A percentile compares a stretch with the other conserved stretches of the same genome.
These are phyloP conservation scores for Drosophila setosimentum DNA, from an alignment of 2,888 invertebrate species.

Conservation along the genomic window DNA sequence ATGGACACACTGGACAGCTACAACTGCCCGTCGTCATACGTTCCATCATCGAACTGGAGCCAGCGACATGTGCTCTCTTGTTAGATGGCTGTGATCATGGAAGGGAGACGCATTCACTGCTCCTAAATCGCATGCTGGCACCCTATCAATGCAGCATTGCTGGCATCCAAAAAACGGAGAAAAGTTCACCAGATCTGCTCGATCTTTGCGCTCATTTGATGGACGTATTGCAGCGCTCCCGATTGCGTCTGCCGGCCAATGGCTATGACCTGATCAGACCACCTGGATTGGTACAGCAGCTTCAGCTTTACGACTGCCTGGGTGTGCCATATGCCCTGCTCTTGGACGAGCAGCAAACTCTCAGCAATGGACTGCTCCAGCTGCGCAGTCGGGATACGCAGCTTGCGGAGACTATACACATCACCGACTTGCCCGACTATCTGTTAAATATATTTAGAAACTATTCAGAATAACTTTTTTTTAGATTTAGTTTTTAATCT, in stretches of 20 bases:
- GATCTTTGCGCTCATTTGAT: conserved; percentile 87
- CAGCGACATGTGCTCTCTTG: conserved; percentile 81
- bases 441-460: conserved; percentile 86
- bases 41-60: conserved; percentile 79
- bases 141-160: conserved; percentile 91
- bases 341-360: conserved; percentile 88
- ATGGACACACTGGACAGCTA: conserved; percentile 50
- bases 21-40: conserved; percentile 75
- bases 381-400: conserved; percentile 89
- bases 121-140: conserved; percentile 89
- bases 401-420: conserved; percentile 90
- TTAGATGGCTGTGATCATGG: conserved; percentile 86
- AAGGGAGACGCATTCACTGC: conserved; percentile 82
- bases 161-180: conserved; percentile 85
- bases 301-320: conserved; percentile 75
- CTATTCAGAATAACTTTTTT: conserved; percentile 7
- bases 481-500: neutral
- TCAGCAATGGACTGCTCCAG: conserved; percentile 90
- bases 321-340: conserved; percentile 91
- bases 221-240: conserved; percentile 86
- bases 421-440: conserved; percentile 88
- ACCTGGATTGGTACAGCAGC: conserved; percentile 62
- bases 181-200: conserved; percentile 84
- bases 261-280: conserved; percentile 19
- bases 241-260: conserved; percentile 81